phyloP scores from a whole-genome alignment of 2,113 vertebrate genomes.

The Eulacestoma nigropectus region DNA sequence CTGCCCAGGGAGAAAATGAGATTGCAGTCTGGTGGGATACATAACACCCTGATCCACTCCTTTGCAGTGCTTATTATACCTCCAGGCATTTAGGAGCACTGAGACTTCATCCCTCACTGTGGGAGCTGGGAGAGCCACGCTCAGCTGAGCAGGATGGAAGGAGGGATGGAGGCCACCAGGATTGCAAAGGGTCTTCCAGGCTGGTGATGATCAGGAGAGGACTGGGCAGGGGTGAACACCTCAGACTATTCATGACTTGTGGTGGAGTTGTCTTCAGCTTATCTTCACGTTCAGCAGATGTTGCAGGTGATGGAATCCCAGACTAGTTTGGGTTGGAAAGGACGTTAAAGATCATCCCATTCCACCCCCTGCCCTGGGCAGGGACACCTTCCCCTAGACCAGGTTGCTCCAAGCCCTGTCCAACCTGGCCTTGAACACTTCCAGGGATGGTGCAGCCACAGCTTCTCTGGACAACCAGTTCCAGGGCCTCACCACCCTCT shows the following conservation, averaged over 20 bases:
- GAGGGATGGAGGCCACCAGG: not conserved
- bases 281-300: not conserved
- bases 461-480: not conserved
- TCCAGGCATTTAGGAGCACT: not conserved
- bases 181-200: not conserved
- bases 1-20: not conserved
- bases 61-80: not conserved
- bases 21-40: not conserved
- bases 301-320: not conserved
- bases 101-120: fast-evolving
- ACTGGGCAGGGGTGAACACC: not conserved
- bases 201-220: not conserved
- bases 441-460: not conserved
- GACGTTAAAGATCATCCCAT: not conserved
- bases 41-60: not conserved
- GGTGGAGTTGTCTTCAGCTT: not conserved
- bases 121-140: not conserved
- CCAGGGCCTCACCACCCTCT: not conserved
- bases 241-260: fast-evolving
- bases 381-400: not conserved
- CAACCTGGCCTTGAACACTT: not conserved
- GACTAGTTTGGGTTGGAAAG: not conserved
- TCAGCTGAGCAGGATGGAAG: not conserved
- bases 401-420: not conserved
- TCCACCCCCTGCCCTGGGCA: fast-evolving